phyloP scores from a whole-genome alignment of 2,888 invertebrate species.

The Eumerus sabulonum region DNA sequence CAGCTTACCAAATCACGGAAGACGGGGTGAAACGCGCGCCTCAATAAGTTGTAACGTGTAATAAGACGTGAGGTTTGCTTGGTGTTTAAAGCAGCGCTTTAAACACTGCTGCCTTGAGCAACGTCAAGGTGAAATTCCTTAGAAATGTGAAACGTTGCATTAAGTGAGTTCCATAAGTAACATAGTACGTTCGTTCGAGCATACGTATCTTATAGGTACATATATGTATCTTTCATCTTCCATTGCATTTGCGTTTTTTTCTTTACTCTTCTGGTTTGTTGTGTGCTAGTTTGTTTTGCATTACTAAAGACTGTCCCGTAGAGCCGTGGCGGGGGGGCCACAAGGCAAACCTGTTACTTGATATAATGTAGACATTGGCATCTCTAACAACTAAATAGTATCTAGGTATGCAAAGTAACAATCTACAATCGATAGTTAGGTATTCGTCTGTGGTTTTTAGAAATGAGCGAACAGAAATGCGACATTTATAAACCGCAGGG shows the following conservation, averaged over 20 bases:
- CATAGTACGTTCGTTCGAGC: constrained; percentile 25
- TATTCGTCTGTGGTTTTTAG: constrained; percentile 26
- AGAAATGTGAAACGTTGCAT: constrained; percentile 68
- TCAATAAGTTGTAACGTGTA: constrained; percentile 3
- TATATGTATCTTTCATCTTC: constrained; percentile 28
- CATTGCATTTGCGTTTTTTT: constrained; percentile 48
- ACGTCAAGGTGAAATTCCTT: constrained; percentile 69
- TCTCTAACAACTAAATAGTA: constrained; percentile 64
- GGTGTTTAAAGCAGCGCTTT: constrained; percentile 42
- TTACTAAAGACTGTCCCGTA: background rate
- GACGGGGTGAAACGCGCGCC: constrained; percentile 14
- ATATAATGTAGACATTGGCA: constrained; percentile 60
- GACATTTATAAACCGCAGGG: constrained; percentile 45
- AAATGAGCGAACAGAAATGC: constrained; percentile 52
- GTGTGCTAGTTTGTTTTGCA: background rate
- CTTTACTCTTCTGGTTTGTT: constrained; percentile 2
- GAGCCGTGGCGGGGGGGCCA: background rate
- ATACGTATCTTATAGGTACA: constrained; percentile 11
- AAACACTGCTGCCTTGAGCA: constrained; percentile 64
- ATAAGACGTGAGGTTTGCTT: constrained; percentile 47
- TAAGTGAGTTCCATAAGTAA: constrained; percentile 53
- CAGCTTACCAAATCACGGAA: background rate
- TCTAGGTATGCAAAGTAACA: constrained; percentile 64
- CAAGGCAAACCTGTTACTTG: constrained; percentile 1
- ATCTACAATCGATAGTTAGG: constrained; percentile 30